Percentiles rank a stretch among this genome's conserved stretches.
These are phyloP conservation scores for Athalia circularis DNA, from an alignment of 2,888 invertebrate genomes.

Conservation along the genomic window DNA sequence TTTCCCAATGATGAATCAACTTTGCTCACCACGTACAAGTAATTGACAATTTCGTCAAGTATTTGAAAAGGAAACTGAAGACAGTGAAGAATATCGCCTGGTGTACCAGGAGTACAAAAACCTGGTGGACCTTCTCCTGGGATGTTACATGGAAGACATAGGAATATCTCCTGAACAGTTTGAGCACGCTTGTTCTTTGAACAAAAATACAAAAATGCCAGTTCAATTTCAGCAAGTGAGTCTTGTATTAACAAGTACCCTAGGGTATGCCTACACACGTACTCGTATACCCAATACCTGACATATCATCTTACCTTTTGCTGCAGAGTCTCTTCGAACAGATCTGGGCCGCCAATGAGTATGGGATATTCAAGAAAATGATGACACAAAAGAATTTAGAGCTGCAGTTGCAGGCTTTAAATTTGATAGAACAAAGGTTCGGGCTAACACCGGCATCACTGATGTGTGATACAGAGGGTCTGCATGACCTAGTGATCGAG, in stretches of 20 bases:
- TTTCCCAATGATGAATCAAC: not conserved
- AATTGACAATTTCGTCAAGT: conserved; percentile 76
- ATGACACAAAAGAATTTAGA: conserved; percentile 96
- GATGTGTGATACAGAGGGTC: conserved; percentile 64
- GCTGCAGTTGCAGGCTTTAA: conserved; percentile 90
- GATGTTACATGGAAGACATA: conserved; percentile 95
- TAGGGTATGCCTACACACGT: too few relatives aligned
- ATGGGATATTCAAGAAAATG: conserved; percentile 91
- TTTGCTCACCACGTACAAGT: not conserved
- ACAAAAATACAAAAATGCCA: conserved; percentile 73
- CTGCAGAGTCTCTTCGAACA: conserved; percentile 81
- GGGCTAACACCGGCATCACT: conserved; percentile 82
- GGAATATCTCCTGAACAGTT: conserved; percentile 92
- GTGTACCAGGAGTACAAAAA: conserved; percentile 92
- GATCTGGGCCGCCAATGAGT: conserved; percentile 96
- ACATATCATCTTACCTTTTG: not conserved
- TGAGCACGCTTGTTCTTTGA: conserved; percentile 83
- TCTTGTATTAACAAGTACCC: conserved; percentile 14
- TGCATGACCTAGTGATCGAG: conserved; percentile 78
- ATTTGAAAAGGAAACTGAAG: conserved; percentile 87
- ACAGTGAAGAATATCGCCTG: conserved; percentile 85
- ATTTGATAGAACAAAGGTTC: conserved; percentile 87
- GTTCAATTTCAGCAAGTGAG: conserved; percentile 77
- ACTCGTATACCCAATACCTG: not conserved
- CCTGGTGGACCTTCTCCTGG: conserved; percentile 92